phyloP scores from a whole-genome alignment of 2,797 vertebrate species.

The Protosalanx chinensis region DNA sequence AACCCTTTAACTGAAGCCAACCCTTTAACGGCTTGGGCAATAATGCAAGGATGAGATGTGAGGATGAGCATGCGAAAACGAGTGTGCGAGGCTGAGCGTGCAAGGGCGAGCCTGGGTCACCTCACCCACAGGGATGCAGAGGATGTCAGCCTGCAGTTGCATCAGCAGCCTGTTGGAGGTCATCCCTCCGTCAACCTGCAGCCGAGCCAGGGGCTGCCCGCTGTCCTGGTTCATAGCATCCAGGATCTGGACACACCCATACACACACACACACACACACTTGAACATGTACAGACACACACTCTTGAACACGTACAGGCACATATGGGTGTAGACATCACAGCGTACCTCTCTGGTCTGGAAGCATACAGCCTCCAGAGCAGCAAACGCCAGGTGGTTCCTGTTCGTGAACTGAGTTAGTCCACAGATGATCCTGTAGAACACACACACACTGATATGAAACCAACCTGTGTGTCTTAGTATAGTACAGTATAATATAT shows the following conservation, averaged over 20 bases:
- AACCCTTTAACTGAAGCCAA: background rate
- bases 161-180: conserved; percentile 88
- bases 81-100: background rate
- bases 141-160: conserved; percentile 94
- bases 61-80: background rate
- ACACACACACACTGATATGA: background rate
- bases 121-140: conserved; percentile 89
- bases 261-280: background rate
- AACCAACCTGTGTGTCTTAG: too few relatives aligned
- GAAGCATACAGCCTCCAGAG: conserved; percentile 70
- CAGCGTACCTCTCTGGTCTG: conserved; percentile 68
- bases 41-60: background rate
- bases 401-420: conserved; percentile 96
- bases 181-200: conserved; percentile 94
- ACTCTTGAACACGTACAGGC: background rate
- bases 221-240: conserved; percentile 93
- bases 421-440: conserved; percentile 89
- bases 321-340: too few relatives aligned
- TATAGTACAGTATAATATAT: too few relatives aligned
- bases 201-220: conserved; percentile 79
- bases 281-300: background rate
- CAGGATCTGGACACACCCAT: conserved; percentile 74
- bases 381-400: conserved; percentile 90
- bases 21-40: background rate
- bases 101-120: background rate